These are phyloP conservation scores for Borostomias antarcticus DNA, from an alignment of 2,797 vertebrate species.

Conservation along the genomic window DNA sequence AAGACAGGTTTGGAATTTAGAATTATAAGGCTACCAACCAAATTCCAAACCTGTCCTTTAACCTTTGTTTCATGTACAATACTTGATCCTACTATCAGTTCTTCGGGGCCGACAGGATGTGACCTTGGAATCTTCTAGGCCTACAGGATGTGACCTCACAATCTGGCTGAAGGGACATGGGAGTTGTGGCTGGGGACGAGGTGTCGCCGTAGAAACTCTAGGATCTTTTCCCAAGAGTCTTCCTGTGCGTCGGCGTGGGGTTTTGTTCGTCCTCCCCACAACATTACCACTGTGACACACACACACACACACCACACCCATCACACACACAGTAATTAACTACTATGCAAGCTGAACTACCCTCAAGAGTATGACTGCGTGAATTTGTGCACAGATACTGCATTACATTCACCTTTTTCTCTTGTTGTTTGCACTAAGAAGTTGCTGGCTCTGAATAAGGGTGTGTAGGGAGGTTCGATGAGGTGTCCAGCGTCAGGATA, in stretches of 20 bases:
- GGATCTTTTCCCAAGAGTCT: conserved; percentile 84
- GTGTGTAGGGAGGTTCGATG: conserved; percentile 73
- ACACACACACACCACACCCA: background rate
- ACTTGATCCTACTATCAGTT: too few species aligned
- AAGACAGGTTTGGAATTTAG: too few species aligned
- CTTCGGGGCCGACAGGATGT: too few species aligned
- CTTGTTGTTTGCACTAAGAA: conserved; percentile 32
- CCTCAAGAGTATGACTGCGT: background rate
- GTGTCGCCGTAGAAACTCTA: conserved; percentile 74
- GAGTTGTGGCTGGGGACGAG: conserved; percentile 35
- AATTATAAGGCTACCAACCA: too few species aligned
- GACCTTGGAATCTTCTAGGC: too few species aligned
- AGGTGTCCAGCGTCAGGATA: conserved; percentile 70
- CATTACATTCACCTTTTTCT: conserved; percentile 40
- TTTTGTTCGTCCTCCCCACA: conserved; percentile 79
- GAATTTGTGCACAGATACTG: background rate
- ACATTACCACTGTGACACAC: conserved; percentile 68
- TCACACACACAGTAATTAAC: background rate
- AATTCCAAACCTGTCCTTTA: too few species aligned
- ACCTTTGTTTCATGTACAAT: too few species aligned
- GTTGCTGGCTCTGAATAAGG: conserved; percentile 57
- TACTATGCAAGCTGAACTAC: background rate
- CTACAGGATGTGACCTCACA: conserved; percentile 35
- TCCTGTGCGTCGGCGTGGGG: conserved; percentile 83
- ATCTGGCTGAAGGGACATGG: conserved; percentile 35